Evolutionary conservation across 1,140 invertebrate genomes (phyloP).

Genomic region (Sitobion miscanthi): DNA sequence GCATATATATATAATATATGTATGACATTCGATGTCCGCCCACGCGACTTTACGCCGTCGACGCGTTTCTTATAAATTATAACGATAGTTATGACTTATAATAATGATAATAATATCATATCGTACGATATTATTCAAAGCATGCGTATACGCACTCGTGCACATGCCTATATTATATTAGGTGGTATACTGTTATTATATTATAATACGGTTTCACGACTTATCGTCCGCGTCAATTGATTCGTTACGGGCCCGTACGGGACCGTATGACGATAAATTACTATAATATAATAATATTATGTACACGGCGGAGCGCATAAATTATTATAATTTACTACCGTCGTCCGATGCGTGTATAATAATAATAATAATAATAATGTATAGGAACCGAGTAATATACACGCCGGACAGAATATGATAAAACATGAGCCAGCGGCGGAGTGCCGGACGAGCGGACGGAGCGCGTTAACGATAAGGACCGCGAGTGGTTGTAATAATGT

Average conservation of each 20-base stretch:
- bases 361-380: constrained; percentile 18
- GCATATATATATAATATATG: background rate
- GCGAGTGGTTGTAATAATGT: background rate
- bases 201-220: constrained; percentile 17
- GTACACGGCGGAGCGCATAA: background rate
- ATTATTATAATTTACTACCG: constrained; percentile 34
- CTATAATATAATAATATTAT: background rate
- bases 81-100: background rate
- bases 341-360: background rate
- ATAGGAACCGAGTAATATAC: background rate
- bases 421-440: background rate
- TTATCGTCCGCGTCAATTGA: constrained; percentile 22
- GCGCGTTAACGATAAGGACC: background rate
- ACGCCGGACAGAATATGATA: background rate
- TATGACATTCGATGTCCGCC: background rate
- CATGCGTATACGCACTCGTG: background rate
- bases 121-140: background rate
- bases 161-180: background rate
- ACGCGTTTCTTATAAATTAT: background rate
- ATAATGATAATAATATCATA: background rate
- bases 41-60: background rate
- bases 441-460: background rate
- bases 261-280: constrained; percentile 15
- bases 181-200: background rate
- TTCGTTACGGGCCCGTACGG: background rate